Evolutionary conservation across 2,113 vertebrate genomes (phyloP).

Genomic region (Pampusana beccarii): DNA sequence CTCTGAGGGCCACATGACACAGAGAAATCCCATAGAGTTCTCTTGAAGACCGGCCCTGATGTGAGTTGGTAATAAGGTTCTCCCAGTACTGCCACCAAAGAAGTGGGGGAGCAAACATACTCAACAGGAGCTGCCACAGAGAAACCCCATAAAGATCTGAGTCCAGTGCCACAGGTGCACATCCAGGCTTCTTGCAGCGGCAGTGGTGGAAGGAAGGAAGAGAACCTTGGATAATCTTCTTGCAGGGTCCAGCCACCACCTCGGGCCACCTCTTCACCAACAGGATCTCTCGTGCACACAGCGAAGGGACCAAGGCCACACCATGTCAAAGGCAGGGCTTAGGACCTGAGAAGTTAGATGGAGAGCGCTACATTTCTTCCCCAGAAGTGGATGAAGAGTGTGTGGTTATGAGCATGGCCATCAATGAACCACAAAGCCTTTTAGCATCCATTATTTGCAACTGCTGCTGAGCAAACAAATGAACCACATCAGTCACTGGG

Average conservation of each 20-base stretch:
- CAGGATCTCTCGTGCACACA: not conserved
- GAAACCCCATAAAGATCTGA: not conserved
- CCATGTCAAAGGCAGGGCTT: constrained; percentile 17
- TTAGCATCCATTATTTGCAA: constrained; percentile 82
- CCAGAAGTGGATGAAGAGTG: constrained; percentile 68
- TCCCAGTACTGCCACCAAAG: not conserved
- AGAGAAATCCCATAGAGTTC: not conserved
- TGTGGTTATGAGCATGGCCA: constrained; percentile 72
- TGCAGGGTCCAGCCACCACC: not conserved
- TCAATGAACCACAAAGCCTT: constrained; percentile 84
- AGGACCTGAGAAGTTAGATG: constrained; percentile 57
- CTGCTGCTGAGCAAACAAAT: constrained; percentile 79
- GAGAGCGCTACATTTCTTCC: constrained; percentile 42
- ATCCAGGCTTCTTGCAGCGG: not conserved
- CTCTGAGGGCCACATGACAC: not conserved
- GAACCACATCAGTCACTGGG: constrained; percentile 65
- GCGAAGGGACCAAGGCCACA: accelerated
- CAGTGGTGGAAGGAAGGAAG: not conserved
- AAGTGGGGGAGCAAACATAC: not conserved
- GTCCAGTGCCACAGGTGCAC: accelerated
- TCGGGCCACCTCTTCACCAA: not conserved
- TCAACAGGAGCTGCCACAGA: not conserved
- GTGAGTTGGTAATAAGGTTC: not conserved
- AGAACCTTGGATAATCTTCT: not conserved
- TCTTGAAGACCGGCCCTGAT: not conserved